These are phyloP conservation scores for Temnopleurus reevesii DNA, from an alignment of 53 echinoderm and acorn worm genomes.

Conservation along the genomic window DNA sequence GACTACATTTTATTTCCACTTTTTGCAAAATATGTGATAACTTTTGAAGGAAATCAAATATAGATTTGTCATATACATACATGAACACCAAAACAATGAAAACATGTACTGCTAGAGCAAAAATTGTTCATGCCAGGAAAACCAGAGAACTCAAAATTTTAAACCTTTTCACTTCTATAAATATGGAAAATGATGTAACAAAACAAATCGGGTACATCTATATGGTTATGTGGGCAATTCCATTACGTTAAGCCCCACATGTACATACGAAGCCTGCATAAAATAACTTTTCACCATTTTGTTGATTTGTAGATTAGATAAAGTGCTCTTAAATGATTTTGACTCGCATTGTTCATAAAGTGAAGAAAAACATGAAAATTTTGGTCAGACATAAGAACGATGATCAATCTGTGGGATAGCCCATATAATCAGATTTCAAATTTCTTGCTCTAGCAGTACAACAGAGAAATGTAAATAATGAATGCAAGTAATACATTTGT, in stretches of 20 bases:
- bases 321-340: no score
- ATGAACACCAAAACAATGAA: conserved; percentile 40
- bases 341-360: no score
- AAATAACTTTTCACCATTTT: no score
- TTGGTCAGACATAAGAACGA: no score
- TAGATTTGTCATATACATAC: conserved; percentile 32
- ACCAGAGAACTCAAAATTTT: neutral
- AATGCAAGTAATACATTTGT: neutral
- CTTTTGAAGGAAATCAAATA: conserved; percentile 56
- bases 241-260: neutral
- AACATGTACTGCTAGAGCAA: conserved; percentile 50
- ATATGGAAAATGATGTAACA: neutral
- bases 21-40: conserved; percentile 56
- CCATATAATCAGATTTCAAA: no score
- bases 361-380: no score
- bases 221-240: neutral
- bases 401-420: no score
- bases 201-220: neutral
- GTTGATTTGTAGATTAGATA: no score
- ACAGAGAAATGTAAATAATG: neutral
- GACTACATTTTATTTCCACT: conserved; percentile 64
- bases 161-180: neutral
- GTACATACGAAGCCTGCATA: no score
- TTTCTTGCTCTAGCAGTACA: conserved; percentile 29
- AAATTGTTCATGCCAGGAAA: neutral